phyloP scores from a whole-genome alignment of 2,797 vertebrate species.

The Dendrocincla fuliginosa region DNA sequence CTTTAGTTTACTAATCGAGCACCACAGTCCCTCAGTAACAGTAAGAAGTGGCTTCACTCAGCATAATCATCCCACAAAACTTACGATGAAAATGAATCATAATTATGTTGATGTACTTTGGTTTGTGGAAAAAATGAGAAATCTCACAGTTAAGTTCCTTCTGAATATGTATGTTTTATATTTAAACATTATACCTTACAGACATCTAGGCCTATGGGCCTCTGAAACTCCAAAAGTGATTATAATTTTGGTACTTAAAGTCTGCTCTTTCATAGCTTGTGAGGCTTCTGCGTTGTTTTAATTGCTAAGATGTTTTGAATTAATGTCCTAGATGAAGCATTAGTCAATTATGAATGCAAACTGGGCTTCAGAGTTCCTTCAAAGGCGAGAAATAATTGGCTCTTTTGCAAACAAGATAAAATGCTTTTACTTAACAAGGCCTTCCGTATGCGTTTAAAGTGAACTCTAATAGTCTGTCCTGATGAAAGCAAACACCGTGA shows the following conservation, averaged over 20 bases:
- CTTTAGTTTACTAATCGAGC: not conserved
- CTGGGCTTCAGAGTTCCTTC: not conserved
- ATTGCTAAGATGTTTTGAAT: conserved; percentile 16
- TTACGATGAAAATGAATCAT: not conserved
- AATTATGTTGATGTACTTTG: not conserved
- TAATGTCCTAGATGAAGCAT: conserved; percentile 15
- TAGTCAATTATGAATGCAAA: conserved; percentile 22
- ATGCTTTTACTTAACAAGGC: not conserved
- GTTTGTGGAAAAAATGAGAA: not conserved
- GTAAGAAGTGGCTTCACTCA: not conserved
- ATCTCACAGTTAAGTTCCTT: not conserved
- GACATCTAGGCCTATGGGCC: not conserved
- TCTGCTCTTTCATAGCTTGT: not conserved
- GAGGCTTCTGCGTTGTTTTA: not conserved
- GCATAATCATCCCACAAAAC: not conserved
- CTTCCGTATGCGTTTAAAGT: not conserved
- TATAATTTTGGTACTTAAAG: not conserved
- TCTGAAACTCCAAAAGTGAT: not conserved
- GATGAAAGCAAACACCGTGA: not conserved
- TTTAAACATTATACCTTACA: not conserved
- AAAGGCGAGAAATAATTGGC: not conserved
- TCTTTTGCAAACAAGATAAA: not conserved
- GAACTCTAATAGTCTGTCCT: not conserved
- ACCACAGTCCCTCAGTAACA: not conserved
- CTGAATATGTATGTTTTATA: not conserved